Evolutionary conservation across 1,140 invertebrate genomes (phyloP).

Genomic region (Zeugodacus cucurbitae): DNA sequence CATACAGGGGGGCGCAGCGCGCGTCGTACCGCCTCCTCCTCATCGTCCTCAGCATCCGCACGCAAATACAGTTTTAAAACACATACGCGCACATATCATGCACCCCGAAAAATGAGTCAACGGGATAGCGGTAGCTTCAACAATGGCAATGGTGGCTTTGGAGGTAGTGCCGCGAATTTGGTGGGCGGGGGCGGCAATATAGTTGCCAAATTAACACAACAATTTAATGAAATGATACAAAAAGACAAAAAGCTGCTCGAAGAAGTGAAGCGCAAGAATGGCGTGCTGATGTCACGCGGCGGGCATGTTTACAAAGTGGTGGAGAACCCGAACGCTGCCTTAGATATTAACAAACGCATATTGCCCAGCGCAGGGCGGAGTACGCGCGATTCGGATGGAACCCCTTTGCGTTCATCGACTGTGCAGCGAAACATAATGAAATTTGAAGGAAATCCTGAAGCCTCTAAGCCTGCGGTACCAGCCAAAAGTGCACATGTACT

Average conservation of each 20-base stretch:
- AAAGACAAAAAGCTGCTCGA: conserved; percentile 61
- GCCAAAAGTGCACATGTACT: conserved; percentile 59
- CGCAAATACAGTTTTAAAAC: conserved; percentile 65
- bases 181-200: conserved; percentile 49
- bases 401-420: conserved; percentile 46
- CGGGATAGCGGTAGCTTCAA: not conserved
- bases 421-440: conserved; percentile 66
- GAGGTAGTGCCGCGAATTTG: not conserved
- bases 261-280: conserved; percentile 64
- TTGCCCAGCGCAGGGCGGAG: not conserved
- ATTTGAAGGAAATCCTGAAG: conserved; percentile 60
- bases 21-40: conserved; percentile 8
- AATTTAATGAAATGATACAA: conserved; percentile 67
- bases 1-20: conserved; percentile 45
- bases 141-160: not conserved
- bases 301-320: conserved; percentile 62
- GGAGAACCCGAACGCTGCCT: conserved; percentile 37
- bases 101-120: conserved; percentile 44
- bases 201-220: conserved; percentile 67
- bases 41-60: conserved; percentile 41
- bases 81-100: conserved; percentile 53
- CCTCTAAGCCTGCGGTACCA: conserved; percentile 62
- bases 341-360: not conserved
- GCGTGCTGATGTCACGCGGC: conserved; percentile 55
- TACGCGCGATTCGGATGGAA: not conserved